phyloP scores from a whole-genome alignment of 37 sponge, comb jelly and placozoan species.

The Halisarca cf. caerulea region DNA sequence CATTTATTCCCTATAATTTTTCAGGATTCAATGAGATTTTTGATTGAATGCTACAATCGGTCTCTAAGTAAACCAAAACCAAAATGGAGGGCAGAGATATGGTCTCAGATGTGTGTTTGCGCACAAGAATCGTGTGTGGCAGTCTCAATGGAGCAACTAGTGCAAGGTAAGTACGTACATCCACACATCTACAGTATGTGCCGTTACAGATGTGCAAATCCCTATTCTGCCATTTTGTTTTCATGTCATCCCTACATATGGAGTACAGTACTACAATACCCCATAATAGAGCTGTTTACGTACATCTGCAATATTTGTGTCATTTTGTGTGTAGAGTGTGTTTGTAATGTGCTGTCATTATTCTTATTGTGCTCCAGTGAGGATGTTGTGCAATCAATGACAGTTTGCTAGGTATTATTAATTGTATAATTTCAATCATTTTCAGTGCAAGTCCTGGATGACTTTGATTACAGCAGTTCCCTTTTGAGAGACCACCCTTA shows the following conservation, averaged over 20 bases:
- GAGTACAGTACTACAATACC: too few relatives aligned
- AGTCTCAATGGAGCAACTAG: slow-evolving; percentile 29
- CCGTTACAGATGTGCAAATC: too few relatives aligned
- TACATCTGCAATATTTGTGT: background rate
- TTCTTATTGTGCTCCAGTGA: too few relatives aligned
- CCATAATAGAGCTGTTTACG: background rate
- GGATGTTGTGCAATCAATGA: too few relatives aligned
- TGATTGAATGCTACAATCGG: slow-evolving; percentile 22
- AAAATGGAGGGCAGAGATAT: background rate
- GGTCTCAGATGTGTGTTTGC: slow-evolving; percentile 3
- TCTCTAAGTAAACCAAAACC: background rate
- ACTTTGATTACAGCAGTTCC: too few relatives aligned
- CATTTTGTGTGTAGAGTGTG: background rate
- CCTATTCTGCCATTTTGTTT: too few relatives aligned
- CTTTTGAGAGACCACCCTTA: too few relatives aligned
- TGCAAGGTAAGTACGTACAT: slow-evolving; percentile 32
- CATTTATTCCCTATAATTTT: background rate
- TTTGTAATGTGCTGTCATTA: too few relatives aligned
- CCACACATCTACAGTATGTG: background rate
- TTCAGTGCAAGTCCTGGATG: too few relatives aligned
- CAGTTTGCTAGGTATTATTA: too few relatives aligned
- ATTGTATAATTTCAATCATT: too few relatives aligned
- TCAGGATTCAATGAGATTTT: slow-evolving; percentile 28
- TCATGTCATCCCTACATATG: too few relatives aligned
- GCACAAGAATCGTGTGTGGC: background rate